These are phyloP conservation scores for Clarias macrocephalus DNA, from an alignment of 2,113 vertebrate species.

Conservation along the genomic window DNA sequence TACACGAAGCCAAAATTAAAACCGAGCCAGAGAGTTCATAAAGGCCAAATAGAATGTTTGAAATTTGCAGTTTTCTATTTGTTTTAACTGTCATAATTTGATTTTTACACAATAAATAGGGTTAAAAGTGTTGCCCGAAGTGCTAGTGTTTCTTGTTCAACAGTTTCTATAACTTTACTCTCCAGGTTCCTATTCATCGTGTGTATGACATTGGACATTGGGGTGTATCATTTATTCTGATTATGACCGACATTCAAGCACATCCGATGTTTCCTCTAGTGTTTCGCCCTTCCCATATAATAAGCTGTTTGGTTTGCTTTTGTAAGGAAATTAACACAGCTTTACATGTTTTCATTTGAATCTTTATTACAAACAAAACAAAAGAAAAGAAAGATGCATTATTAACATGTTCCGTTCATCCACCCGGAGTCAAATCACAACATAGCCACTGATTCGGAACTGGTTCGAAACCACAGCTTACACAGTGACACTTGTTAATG, in stretches of 20 bases:
- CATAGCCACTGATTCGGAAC: conserved; percentile 65
- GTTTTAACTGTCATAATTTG: neutral
- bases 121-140: neutral
- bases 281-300: neutral
- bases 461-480: conserved; percentile 67
- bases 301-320: neutral
- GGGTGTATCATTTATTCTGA: conserved; percentile 2
- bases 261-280: neutral
- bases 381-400: conserved; percentile 65
- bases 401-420: conserved; percentile 68
- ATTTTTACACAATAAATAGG: conserved; percentile 4
- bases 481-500: conserved; percentile 69
- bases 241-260: neutral
- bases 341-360: conserved; percentile 55
- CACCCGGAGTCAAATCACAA: conserved; percentile 55
- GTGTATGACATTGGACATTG: neutral
- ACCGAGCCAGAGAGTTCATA: neutral
- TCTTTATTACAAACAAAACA: conserved; percentile 81
- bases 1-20: conserved; percentile 4
- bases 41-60: conserved; percentile 6
- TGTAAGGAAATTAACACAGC: conserved; percentile 32
- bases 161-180: neutral
- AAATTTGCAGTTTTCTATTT: neutral
- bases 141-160: neutral
- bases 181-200: neutral